These are phyloP conservation scores for Cheilosia urbana DNA, from an alignment of 2,888 invertebrate species.

Conservation along the genomic window DNA sequence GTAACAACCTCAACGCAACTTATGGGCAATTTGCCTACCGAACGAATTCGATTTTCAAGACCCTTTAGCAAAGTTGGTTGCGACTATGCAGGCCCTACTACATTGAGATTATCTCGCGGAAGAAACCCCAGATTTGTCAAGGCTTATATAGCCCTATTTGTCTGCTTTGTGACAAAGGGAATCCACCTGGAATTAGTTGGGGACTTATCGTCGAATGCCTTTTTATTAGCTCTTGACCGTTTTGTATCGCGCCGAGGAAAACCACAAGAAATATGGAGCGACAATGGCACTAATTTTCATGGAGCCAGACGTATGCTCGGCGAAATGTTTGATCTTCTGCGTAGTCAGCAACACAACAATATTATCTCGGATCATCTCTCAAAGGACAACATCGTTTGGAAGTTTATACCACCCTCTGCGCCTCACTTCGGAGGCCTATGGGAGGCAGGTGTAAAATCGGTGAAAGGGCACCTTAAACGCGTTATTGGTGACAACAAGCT, in stretches of 20 bases:
- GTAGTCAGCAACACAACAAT: not conserved
- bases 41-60: not conserved
- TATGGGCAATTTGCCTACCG: slow-evolving; percentile 17
- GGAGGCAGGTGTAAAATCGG: too few species aligned
- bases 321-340: not conserved
- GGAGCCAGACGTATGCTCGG: not conserved
- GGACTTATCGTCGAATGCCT: not conserved
- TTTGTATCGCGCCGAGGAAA: slow-evolving; percentile 18
- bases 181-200: not conserved
- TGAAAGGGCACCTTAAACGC: too few species aligned
- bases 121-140: not conserved
- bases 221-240: slow-evolving; percentile 22
- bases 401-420: slow-evolving; percentile 13
- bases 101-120: not conserved
- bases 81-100: slow-evolving; percentile 1
- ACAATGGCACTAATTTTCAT: slow-evolving; percentile 15
- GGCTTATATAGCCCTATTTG: slow-evolving; percentile 4
- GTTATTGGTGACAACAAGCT: too few species aligned
- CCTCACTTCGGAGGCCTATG: too few species aligned
- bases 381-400: slow-evolving; percentile 16
- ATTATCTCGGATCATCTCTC: not conserved
- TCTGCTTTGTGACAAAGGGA: slow-evolving; percentile 8
- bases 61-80: slow-evolving; percentile 7
- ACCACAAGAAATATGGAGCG: slow-evolving; percentile 8
- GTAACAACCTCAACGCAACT: not conserved